Percentiles rank a stretch among this genome's conserved stretches.
phyloP scores from a whole-genome alignment of 2,113 vertebrate genomes.

The Ciconia maguari region DNA sequence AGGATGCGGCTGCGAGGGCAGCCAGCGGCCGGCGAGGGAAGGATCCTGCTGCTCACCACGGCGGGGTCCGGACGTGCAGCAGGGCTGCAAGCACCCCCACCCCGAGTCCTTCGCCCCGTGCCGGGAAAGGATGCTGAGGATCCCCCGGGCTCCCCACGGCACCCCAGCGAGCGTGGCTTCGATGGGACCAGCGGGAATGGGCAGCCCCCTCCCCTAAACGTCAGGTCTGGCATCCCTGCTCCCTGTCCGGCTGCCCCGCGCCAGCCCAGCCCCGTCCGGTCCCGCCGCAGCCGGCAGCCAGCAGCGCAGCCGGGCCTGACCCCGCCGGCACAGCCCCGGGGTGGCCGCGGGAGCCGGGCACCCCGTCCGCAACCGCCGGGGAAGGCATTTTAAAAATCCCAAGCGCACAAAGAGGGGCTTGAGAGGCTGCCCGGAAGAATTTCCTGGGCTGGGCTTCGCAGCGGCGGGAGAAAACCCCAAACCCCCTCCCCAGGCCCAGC shows the following conservation, averaged over 20 bases:
- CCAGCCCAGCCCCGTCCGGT: not conserved
- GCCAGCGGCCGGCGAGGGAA: not conserved
- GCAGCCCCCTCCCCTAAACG: not conserved
- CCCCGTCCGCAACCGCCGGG: not conserved
- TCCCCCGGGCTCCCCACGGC: rapidly evolving
- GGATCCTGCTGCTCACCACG: not conserved
- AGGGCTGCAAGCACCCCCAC: not conserved
- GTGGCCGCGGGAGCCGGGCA: not conserved
- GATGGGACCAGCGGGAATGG: rapidly evolving
- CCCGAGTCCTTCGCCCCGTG: rapidly evolving
- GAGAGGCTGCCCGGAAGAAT: constrained; percentile 51
- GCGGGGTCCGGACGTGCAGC: not conserved
- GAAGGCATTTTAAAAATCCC: constrained; percentile 55
- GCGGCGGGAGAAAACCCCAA: not conserved
- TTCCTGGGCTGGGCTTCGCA: constrained; percentile 48
- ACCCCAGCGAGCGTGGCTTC: rapidly evolving
- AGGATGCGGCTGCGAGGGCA: not conserved
- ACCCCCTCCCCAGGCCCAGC: not conserved
- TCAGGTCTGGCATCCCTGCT: not conserved
- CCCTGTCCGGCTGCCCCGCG: not conserved
- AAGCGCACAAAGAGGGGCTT: constrained; percentile 56
- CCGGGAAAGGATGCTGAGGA: not conserved
- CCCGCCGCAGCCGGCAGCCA: not conserved
- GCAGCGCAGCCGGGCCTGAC: not conserved
- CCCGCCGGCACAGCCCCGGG: not conserved